Evolutionary conservation across 2,113 vertebrate genomes (phyloP).

Genomic region (Mus pahari): DNA sequence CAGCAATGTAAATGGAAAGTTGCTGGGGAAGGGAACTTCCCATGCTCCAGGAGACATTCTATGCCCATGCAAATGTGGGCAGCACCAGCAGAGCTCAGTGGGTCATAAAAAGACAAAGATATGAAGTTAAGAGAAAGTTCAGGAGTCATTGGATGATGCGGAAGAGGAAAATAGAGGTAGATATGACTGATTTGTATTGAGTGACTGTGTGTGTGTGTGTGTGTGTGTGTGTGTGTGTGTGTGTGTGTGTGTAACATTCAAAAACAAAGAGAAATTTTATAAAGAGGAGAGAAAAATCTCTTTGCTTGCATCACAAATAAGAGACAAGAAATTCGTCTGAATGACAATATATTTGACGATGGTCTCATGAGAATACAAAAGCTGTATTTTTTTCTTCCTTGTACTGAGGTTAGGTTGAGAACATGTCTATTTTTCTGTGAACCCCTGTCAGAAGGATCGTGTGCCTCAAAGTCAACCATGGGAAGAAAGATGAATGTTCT

Average conservation of each 20-base stretch:
- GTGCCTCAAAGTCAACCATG: not conserved
- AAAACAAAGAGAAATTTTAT: not conserved
- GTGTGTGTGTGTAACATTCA: not conserved
- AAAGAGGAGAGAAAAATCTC: not conserved
- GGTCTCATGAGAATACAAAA: not conserved
- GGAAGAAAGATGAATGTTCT: not conserved
- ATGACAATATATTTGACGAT: not conserved
- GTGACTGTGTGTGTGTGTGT: no score
- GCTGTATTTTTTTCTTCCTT: not conserved
- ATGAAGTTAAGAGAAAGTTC: not conserved
- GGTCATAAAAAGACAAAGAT: not conserved
- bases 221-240: fast-evolving
- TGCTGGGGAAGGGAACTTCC: no score
- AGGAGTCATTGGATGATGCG: not conserved
- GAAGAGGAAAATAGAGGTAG: not conserved
- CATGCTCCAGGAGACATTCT: no score
- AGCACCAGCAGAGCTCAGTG: no score
- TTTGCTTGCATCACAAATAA: not conserved
- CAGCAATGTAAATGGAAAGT: no score
- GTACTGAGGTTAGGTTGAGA: not conserved
- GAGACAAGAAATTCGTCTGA: not conserved
- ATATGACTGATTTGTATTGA: not conserved
- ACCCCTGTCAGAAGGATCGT: not conserved
- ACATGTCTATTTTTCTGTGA: not conserved
- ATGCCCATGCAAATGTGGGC: not conserved